Percentiles rank a stretch among this genome's conserved stretches.
phyloP scores from a whole-genome alignment of 2,888 invertebrate genomes.

The Pyrgus malvae region DNA sequence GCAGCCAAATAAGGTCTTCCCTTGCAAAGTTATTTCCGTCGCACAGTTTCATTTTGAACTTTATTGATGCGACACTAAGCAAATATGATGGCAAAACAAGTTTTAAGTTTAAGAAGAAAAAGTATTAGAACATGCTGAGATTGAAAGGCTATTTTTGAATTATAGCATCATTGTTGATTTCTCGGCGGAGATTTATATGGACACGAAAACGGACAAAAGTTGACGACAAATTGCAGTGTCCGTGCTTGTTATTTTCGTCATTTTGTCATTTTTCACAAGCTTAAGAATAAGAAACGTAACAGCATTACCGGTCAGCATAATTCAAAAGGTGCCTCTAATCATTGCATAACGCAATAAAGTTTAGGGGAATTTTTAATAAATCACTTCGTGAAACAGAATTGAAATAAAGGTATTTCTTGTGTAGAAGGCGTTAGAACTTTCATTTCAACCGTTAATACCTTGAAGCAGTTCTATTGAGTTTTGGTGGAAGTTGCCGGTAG shows the following conservation, averaged over 20 bases:
- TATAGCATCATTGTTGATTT: slow-evolving; percentile 6
- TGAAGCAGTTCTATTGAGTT: too few species aligned
- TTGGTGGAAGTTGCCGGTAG: too few species aligned
- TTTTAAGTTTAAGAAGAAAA: slow-evolving; percentile 9
- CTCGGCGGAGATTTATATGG: slow-evolving; percentile 5
- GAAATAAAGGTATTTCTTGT: too few species aligned
- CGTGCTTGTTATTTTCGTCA: background rate
- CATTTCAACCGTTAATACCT: too few species aligned
- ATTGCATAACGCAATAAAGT: too few species aligned
- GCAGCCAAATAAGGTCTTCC: slow-evolving; percentile 1
- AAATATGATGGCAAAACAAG: background rate
- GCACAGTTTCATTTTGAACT: background rate
- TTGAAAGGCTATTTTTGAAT: slow-evolving; percentile 18
- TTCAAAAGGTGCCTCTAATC: too few species aligned
- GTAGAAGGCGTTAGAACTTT: too few species aligned
- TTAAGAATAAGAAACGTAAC: background rate
- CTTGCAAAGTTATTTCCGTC: background rate
- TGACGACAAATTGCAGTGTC: slow-evolving; percentile 21
- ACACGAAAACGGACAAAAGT: background rate
- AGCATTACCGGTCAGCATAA: too few species aligned
- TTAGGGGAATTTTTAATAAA: too few species aligned
- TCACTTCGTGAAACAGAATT: too few species aligned
- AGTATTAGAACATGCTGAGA: slow-evolving; percentile 9
- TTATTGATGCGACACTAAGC: background rate
- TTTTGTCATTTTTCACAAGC: background rate